Evolutionary conservation across 2,888 invertebrate species (phyloP).

Genomic region (Neoaliturus tenellus): DNA sequence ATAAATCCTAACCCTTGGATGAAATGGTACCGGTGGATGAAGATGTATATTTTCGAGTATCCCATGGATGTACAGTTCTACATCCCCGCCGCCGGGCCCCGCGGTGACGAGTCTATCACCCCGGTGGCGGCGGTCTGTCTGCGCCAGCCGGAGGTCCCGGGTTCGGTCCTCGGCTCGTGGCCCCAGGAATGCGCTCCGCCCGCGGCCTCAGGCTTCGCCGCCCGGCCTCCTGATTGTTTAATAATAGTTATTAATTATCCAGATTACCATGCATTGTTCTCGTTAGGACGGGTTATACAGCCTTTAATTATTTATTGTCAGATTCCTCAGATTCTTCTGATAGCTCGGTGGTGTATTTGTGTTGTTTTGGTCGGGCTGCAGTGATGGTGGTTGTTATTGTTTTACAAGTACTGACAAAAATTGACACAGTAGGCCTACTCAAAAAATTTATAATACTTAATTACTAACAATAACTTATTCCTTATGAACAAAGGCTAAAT

Average conservation of each 20-base stretch:
- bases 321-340: conserved; percentile 10
- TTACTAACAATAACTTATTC: too few relatives aligned
- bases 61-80: neutral
- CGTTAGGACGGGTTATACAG: conserved; percentile 10
- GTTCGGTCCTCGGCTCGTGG: neutral
- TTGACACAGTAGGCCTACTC: too few relatives aligned
- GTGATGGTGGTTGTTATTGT: too few relatives aligned
- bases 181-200: conserved; percentile 5
- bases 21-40: too few relatives aligned
- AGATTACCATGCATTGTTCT: conserved; percentile 33
- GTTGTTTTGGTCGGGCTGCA: too few relatives aligned
- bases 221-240: conserved; percentile 23
- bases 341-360: neutral
- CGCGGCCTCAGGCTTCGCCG: neutral
- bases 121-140: conserved; percentile 1
- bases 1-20: too few relatives aligned
- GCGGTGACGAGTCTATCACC: neutral
- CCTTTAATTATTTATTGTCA: conserved; percentile 19
- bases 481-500: too few relatives aligned
- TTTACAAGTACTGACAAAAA: too few relatives aligned
- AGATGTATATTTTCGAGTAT: neutral
- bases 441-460: too few relatives aligned
- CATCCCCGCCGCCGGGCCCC: neutral
- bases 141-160: neutral
- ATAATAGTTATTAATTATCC: conserved; percentile 23